Conservation (phyloP, 2,888 invertebrate genomes). For the Dasysyrphus albostriatus region DNA sequence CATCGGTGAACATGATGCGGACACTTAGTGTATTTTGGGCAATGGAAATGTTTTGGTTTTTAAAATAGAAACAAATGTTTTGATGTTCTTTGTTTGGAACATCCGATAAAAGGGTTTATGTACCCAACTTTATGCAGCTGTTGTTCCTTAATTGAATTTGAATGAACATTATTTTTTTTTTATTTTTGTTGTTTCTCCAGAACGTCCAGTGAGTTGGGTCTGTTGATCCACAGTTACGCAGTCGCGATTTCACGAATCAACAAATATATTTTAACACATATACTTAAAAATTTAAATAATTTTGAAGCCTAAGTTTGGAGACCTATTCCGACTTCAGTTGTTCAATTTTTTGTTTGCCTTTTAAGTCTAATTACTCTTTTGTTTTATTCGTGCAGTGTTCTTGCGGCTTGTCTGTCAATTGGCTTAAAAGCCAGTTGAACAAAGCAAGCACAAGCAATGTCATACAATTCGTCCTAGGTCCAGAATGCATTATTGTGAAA, state of each 20-base stretch:
- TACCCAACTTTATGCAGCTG: background rate
- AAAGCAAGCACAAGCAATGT: too few species aligned
- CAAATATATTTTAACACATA: background rate
- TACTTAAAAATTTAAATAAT: background rate
- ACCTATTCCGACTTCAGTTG: conserved; percentile 2
- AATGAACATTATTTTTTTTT: too few species aligned
- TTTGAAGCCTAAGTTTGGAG: conserved; percentile 2
- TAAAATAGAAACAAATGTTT: background rate
- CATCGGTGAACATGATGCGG: background rate
- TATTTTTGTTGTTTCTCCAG: background rate
- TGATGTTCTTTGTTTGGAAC: background rate
- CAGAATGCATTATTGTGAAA: too few species aligned
- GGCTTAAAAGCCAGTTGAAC: too few species aligned
- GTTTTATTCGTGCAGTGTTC: too few species aligned
- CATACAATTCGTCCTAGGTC: too few species aligned
- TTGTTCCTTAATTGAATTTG: too few species aligned
- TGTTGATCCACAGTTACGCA: background rate
- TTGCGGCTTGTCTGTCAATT: too few species aligned
- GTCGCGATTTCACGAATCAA: background rate
- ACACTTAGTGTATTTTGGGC: background rate
- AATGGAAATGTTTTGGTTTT: background rate
- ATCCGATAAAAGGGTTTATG: background rate
- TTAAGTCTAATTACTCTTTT: too few species aligned
- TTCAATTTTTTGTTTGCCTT: too few species aligned
- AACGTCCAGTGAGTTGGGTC: conserved; percentile 1